phyloP scores from a whole-genome alignment of 2,888 invertebrate species.

The Eurytoma californica region DNA sequence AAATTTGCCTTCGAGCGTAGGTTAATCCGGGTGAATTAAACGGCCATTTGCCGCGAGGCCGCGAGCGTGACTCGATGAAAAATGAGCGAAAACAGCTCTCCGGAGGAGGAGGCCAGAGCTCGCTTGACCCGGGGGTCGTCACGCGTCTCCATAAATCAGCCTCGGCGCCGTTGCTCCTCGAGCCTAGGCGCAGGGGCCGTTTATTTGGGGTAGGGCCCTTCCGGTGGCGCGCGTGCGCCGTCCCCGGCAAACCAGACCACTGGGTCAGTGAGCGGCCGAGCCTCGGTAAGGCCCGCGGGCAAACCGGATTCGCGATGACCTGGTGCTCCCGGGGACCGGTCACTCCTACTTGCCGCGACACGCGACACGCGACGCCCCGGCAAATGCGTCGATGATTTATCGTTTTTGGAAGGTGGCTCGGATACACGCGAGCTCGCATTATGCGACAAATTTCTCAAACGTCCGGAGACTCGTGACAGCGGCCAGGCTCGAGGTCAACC shows the following conservation, averaged over 20 bases:
- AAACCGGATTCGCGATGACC: background rate
- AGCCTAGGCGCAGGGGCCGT: constrained; percentile 18
- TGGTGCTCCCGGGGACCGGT: constrained; percentile 58
- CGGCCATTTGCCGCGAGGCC: constrained; percentile 18
- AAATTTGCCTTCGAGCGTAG: constrained; percentile 39
- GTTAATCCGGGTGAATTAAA: constrained; percentile 49
- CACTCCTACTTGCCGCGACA: constrained; percentile 71
- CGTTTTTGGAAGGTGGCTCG: constrained; percentile 50
- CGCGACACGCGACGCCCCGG: constrained; percentile 62
- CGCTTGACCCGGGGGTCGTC: background rate
- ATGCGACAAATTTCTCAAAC: constrained; percentile 11
- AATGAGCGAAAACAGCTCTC: constrained; percentile 41
- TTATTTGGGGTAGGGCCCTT: constrained; percentile 71
- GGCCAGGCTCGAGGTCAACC: background rate
- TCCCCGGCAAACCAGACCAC: constrained; percentile 64
- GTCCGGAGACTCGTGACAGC: constrained; percentile 40
- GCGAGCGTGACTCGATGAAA: constrained; percentile 40
- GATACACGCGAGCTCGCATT: constrained; percentile 29
- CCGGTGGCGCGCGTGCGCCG: constrained; percentile 20
- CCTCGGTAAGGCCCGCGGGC: background rate
- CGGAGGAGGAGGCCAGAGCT: background rate
- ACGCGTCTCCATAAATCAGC: constrained; percentile 70
- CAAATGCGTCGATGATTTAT: constrained; percentile 66
- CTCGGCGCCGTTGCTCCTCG: constrained; percentile 9
- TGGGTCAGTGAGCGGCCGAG: background rate